A percentile compares a stretch with the other conserved stretches of the same genome.
Conservation (phyloP, 2,113 vertebrate genomes). For the Anguilla rostrata region DNA sequence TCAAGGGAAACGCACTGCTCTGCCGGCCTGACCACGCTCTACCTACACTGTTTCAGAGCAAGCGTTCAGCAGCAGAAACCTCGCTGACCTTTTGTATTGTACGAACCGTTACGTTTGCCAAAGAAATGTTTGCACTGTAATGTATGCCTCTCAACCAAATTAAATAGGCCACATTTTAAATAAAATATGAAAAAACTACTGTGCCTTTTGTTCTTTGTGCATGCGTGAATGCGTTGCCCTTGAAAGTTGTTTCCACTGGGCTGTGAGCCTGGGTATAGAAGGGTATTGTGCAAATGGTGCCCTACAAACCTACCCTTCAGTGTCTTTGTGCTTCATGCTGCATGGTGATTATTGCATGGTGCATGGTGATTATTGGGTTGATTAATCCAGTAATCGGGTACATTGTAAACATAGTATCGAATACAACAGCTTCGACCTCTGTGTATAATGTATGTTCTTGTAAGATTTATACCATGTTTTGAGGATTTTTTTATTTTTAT, state of each 20-base stretch:
- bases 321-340: background rate
- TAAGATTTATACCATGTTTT: background rate
- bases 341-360: background rate
- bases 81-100: constrained; percentile 69
- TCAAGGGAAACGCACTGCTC: constrained; percentile 63
- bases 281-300: background rate
- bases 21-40: constrained; percentile 60
- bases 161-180: constrained; percentile 65
- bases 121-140: constrained; percentile 80
- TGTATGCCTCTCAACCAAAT: constrained; percentile 71
- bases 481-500: background rate
- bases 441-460: no score
- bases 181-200: constrained; percentile 46
- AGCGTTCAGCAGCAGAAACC: constrained; percentile 55
- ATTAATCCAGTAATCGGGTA: no score
- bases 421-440: no score
- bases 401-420: no score
- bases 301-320: background rate
- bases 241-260: background rate
- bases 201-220: constrained; percentile 17
- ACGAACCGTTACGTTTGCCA: constrained; percentile 61
- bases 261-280: background rate
- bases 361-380: background rate
- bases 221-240: background rate
- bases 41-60: constrained; percentile 51